These are phyloP conservation scores for Apodemia zela DNA, from an alignment of 2,888 invertebrate species.

Conservation along the genomic window DNA sequence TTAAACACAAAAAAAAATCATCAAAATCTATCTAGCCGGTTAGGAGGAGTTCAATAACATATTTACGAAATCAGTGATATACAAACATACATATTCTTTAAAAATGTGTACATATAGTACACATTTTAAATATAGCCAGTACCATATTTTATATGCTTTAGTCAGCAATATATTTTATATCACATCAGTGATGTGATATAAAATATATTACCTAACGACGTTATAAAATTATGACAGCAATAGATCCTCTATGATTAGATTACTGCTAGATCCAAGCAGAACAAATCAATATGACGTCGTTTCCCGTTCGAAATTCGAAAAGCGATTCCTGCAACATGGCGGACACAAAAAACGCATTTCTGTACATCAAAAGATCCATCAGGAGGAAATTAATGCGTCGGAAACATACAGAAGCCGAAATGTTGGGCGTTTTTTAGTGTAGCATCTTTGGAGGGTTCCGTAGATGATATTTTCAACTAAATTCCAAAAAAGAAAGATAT, in stretches of 20 bases:
- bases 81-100: too few species aligned
- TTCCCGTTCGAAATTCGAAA: slow-evolving; percentile 36
- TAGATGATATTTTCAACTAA: not conserved
- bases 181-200: too few species aligned
- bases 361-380: slow-evolving; percentile 55
- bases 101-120: too few species aligned
- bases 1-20: not conserved
- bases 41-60: too few species aligned
- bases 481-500: too few species aligned
- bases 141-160: too few species aligned
- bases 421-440: slow-evolving; percentile 44
- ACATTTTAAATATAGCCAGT: too few species aligned
- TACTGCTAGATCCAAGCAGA: slow-evolving; percentile 36
- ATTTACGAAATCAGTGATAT: too few species aligned
- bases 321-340: slow-evolving; percentile 35
- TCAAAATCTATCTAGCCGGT: too few species aligned
- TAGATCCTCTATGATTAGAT: not conserved
- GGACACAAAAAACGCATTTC: slow-evolving; percentile 55
- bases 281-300: slow-evolving; percentile 31
- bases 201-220: too few species aligned
- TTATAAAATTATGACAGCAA: too few species aligned
- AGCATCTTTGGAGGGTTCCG: slow-evolving; percentile 37
- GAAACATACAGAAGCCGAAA: slow-evolving; percentile 47
- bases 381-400: slow-evolving; percentile 61
- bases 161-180: too few species aligned